phyloP scores from a whole-genome alignment of 2,888 invertebrate genomes.

The Latrodectus hesperus region DNA sequence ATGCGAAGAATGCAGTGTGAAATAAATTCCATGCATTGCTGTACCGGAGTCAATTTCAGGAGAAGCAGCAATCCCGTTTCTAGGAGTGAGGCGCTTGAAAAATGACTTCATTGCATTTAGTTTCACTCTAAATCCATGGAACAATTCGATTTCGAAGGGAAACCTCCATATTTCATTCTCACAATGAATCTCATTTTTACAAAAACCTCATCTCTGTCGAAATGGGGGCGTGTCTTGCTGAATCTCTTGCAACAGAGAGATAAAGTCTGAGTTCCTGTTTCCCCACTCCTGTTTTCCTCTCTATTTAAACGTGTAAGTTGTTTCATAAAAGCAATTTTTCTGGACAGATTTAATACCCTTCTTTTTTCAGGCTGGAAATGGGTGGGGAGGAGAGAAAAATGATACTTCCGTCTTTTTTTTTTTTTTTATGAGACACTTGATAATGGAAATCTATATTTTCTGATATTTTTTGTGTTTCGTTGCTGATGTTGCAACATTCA shows the following conservation, averaged over 20 bases:
- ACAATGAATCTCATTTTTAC: constrained; percentile 23
- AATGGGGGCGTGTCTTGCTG: constrained; percentile 1
- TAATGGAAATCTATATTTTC: too few species aligned
- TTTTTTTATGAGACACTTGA: too few species aligned
- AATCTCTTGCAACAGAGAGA: not conserved
- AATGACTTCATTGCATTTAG: not conserved
- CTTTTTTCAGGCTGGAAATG: not conserved
- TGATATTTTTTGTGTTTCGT: too few species aligned
- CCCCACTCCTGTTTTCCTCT: not conserved
- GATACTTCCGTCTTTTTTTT: not conserved
- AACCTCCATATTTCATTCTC: constrained; percentile 18
- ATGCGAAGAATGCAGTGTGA: too few species aligned
- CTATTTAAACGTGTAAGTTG: not conserved
- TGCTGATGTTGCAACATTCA: too few species aligned
- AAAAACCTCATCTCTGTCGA: not conserved
- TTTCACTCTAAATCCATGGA: not conserved
- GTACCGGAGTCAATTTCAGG: too few species aligned
- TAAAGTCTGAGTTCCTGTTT: not conserved
- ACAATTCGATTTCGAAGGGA: not conserved
- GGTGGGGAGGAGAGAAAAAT: not conserved
- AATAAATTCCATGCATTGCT: too few species aligned
- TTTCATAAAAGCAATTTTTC: not conserved
- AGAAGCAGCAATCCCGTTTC: too few species aligned
- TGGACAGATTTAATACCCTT: not conserved
- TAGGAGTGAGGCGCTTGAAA: not conserved